phyloP scores from a whole-genome alignment of 2,113 vertebrate species.

The Zapornia atra region DNA sequence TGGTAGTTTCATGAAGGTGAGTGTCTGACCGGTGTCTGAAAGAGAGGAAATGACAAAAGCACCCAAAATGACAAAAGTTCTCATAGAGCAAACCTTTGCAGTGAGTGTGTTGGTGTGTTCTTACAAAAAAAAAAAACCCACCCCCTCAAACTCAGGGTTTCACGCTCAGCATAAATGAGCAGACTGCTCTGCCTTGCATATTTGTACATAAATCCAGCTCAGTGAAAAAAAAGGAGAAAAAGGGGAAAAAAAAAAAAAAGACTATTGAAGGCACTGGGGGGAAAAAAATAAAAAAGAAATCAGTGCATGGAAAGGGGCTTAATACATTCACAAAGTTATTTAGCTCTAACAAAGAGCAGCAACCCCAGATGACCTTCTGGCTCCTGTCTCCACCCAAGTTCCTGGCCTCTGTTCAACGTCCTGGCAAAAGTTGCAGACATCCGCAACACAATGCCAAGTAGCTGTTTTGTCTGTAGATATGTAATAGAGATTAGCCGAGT shows the following conservation, averaged over 20 bases:
- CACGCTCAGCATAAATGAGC: neutral
- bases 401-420: conserved; percentile 56
- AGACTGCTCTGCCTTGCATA: neutral
- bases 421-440: conserved; percentile 72
- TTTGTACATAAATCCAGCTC: neutral
- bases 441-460: conserved; percentile 57
- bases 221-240: neutral
- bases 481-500: conserved; percentile 64
- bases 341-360: conserved; percentile 61
- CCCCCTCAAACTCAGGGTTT: neutral
- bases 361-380: conserved; percentile 68
- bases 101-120: neutral
- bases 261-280: neutral
- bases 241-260: neutral
- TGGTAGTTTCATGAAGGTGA: neutral
- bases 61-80: neutral
- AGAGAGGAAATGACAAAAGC: conserved; percentile 3
- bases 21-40: neutral
- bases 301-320: neutral
- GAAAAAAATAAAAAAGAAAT: neutral
- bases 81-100: neutral
- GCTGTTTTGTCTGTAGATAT: conserved; percentile 75
- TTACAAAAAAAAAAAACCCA: neutral
- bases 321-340: conserved; percentile 37
- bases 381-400: conserved; percentile 64